These are phyloP conservation scores for Ecdyonurus torrentis DNA, from an alignment of 2,888 invertebrate species.

Conservation along the genomic window DNA sequence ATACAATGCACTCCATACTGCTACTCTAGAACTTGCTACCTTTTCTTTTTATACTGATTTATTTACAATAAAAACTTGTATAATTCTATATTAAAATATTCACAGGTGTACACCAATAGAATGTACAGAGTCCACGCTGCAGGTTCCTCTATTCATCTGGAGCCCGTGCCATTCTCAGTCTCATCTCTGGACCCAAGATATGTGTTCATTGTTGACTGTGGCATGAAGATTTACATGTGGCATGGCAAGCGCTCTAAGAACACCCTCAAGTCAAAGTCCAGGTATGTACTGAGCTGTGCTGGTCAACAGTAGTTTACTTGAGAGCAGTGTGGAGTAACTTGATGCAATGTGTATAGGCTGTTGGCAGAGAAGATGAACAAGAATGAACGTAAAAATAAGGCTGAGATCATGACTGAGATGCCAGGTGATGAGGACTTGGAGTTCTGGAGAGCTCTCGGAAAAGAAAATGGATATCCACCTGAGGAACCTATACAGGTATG, in stretches of 20 bases:
- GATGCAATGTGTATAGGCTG: conserved; percentile 32
- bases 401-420: conserved; percentile 70
- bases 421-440: conserved; percentile 68
- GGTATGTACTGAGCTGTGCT: conserved; percentile 18
- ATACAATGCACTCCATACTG: too few species aligned
- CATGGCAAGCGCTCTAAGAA: conserved; percentile 73
- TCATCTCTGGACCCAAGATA: conserved; percentile 75
- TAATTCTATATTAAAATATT: too few species aligned
- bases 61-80: too few species aligned
- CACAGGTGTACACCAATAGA: conserved; percentile 61
- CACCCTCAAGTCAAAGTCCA: conserved; percentile 70
- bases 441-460: conserved; percentile 65
- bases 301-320: neutral
- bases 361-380: conserved; percentile 98
- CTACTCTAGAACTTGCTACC: too few species aligned
- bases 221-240: conserved; percentile 80
- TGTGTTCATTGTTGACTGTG: conserved; percentile 83
- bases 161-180: conserved; percentile 58
- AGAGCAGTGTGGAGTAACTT: neutral
- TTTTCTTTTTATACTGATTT: too few species aligned
- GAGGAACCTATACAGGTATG: conserved; percentile 15
- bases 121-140: conserved; percentile 79
- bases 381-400: conserved; percentile 89
- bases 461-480: conserved; percentile 33
- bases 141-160: conserved; percentile 69